These are phyloP conservation scores for Xestobium rufovillosum DNA, from an alignment of 2,888 invertebrate species.

Conservation along the genomic window DNA sequence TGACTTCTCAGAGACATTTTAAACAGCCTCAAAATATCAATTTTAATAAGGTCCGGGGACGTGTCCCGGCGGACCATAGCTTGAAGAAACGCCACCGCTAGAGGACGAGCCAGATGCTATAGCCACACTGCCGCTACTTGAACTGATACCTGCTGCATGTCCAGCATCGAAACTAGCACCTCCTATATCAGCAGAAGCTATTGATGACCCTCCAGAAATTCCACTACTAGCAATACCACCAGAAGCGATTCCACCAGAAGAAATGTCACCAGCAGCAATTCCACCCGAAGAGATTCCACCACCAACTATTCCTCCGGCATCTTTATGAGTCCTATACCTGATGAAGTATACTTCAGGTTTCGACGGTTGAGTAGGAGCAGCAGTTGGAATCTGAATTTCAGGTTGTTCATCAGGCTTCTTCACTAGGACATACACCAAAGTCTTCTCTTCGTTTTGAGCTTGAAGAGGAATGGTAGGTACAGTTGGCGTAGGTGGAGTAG, in stretches of 20 bases:
- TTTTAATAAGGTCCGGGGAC: neutral
- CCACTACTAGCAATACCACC: neutral
- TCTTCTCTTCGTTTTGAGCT: conserved; percentile 78
- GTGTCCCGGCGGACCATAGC: conserved; percentile 29
- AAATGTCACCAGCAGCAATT: conserved; percentile 17
- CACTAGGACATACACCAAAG: conserved; percentile 77
- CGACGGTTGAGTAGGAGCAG: conserved; percentile 71
- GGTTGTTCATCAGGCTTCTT: conserved; percentile 52
- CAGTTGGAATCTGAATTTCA: conserved; percentile 59
- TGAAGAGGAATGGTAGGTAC: conserved; percentile 70
- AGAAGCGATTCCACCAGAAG: conserved; percentile 12
- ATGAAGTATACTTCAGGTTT: conserved; percentile 87
- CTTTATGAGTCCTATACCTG: conserved; percentile 64
- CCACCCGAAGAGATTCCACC: conserved; percentile 12
- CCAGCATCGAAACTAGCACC: neutral
- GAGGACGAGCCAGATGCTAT: neutral
- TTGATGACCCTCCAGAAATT: neutral
- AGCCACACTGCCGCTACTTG: too few species aligned
- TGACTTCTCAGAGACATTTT: neutral
- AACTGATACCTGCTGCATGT: neutral
- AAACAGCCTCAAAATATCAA: neutral
- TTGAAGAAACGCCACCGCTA: conserved; percentile 9
- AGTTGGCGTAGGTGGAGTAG: conserved; percentile 68
- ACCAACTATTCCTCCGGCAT: conserved; percentile 35
- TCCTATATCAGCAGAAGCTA: neutral